Evolutionary conservation across 2,113 vertebrate species (phyloP).

Genomic region (Hippocampus zosterae): DNA sequence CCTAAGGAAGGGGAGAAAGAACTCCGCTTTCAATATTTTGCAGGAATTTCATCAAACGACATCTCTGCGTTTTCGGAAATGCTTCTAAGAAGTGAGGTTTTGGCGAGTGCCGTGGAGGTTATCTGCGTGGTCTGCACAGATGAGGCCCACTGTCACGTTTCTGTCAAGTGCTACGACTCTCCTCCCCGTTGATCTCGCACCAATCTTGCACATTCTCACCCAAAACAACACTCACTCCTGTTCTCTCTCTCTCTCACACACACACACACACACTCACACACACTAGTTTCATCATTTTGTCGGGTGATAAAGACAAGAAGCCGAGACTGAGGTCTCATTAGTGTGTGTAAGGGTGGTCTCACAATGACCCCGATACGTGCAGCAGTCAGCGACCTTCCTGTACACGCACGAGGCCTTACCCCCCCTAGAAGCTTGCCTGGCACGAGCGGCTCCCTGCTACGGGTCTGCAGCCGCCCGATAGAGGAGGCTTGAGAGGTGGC

Average conservation of each 20-base stretch:
- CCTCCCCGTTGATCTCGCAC: constrained; percentile 13
- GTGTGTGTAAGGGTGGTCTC: constrained; percentile 53
- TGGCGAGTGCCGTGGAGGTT: constrained; percentile 52
- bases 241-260: constrained; percentile 23
- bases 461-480: constrained; percentile 55
- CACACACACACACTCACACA: constrained; percentile 11
- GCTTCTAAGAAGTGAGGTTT: constrained; percentile 55
- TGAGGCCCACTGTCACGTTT: constrained; percentile 52
- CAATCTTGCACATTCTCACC: constrained; percentile 1
- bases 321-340: constrained; percentile 67
- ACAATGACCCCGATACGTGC: constrained; percentile 55
- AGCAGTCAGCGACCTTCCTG: constrained; percentile 61
- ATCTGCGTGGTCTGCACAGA: constrained; percentile 59
- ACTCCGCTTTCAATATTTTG: constrained; percentile 25
- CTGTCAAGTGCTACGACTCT: constrained; percentile 45
- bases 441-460: constrained; percentile 31
- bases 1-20: no score
- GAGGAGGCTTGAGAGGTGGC: constrained; percentile 49
- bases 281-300: constrained; percentile 31
- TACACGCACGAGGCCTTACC: constrained; percentile 39
- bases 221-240: constrained; percentile 20
- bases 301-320: constrained; percentile 43
- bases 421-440: neutral
- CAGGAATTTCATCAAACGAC: constrained; percentile 8
- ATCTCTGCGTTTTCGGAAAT: constrained; percentile 42